Conservation (phyloP, 2,888 invertebrate species). For the Entomobrya multifasciata region DNA sequence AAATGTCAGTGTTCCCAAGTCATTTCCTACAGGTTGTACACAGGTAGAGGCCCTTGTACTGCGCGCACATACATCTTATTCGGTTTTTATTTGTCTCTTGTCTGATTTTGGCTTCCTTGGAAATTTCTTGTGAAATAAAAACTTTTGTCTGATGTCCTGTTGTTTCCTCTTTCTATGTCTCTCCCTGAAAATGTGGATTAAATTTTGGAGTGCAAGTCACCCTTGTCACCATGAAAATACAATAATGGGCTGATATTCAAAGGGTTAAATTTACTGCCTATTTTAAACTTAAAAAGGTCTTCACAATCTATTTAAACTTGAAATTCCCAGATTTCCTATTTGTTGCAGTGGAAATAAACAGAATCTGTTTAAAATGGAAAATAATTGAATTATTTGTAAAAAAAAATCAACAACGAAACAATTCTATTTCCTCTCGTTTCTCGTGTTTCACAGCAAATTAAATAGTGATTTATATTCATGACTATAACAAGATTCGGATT, state of each 20-base stretch:
- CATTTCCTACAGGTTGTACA: slow-evolving; percentile 67
- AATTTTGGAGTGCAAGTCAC: slow-evolving; percentile 54
- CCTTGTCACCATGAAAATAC: slow-evolving; percentile 29
- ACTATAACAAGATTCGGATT: neutral
- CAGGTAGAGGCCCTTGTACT: slow-evolving; percentile 66
- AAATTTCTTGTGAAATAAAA: slow-evolving; percentile 42
- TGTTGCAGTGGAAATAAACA: too few relatives aligned
- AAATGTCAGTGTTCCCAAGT: slow-evolving; percentile 22
- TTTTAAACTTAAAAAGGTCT: too few relatives aligned
- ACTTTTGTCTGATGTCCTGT: slow-evolving; percentile 9
- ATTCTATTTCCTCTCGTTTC: neutral
- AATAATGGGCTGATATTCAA: too few relatives aligned
- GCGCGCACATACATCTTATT: too few relatives aligned
- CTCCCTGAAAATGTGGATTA: too few relatives aligned
- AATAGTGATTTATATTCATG: slow-evolving; percentile 24
- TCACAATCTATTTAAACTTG: too few relatives aligned
- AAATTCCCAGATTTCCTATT: too few relatives aligned
- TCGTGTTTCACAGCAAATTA: neutral
- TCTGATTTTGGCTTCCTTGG: slow-evolving; percentile 28
- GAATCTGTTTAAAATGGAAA: too few relatives aligned
- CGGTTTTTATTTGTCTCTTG: neutral
- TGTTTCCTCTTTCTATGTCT: neutral
- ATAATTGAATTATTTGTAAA: neutral
- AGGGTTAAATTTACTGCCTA: too few relatives aligned
- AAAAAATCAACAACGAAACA: slow-evolving; percentile 4